These are phyloP conservation scores for Dryocosmus kuriphilus DNA, from an alignment of 2,888 invertebrate genomes.

Conservation along the genomic window DNA sequence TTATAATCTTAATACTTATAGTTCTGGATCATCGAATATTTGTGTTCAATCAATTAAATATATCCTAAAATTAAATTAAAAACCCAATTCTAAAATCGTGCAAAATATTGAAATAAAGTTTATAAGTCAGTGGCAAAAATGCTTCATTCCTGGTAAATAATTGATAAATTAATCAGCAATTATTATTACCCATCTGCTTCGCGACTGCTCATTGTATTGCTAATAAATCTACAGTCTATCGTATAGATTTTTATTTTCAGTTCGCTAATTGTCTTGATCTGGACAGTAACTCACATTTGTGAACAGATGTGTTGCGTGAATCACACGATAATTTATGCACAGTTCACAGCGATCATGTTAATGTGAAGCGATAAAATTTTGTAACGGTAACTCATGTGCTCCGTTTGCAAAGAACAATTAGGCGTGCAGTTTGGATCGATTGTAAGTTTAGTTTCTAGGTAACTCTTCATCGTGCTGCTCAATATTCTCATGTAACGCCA, in stretches of 20 bases:
- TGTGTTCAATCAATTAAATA: too few species aligned
- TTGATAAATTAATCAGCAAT: background rate
- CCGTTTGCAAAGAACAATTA: background rate
- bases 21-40: too few species aligned
- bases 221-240: background rate
- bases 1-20: too few species aligned
- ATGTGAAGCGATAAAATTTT: conserved; percentile 32
- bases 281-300: conserved; percentile 7
- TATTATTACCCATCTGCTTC: background rate
- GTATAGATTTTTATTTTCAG: conserved; percentile 14
- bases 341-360: conserved; percentile 29
- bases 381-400: conserved; percentile 23
- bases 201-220: background rate
- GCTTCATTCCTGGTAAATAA: background rate
- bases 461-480: background rate
- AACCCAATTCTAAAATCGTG: too few species aligned
- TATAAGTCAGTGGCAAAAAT: background rate
- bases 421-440: conserved; percentile 1
- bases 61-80: background rate
- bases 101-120: background rate
- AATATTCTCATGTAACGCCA: conserved; percentile 20
- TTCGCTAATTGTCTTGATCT: conserved; percentile 12
- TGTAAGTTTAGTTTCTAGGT: background rate
- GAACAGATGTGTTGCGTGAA: conserved; percentile 32
- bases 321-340: conserved; percentile 29